Percentiles rank a stretch among this genome's conserved stretches.
These are phyloP conservation scores for Australoheros facetus DNA, from an alignment of 2,797 vertebrate species.

Conservation along the genomic window DNA sequence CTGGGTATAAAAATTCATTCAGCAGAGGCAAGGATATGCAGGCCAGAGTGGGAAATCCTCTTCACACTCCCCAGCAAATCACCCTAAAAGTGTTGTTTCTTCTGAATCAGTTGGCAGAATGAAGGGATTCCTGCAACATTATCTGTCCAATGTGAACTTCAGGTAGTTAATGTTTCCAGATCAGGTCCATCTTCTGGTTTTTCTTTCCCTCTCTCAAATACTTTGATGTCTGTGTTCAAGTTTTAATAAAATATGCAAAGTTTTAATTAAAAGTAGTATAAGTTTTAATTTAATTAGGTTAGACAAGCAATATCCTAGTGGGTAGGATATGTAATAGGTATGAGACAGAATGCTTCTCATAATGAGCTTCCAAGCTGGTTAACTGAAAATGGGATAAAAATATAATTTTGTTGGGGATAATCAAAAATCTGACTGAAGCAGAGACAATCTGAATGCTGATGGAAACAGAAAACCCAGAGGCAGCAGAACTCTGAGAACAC, in stretches of 20 bases:
- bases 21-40: not conserved
- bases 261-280: not conserved
- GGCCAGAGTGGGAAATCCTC: not conserved
- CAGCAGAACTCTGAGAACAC: constrained; percentile 4
- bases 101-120: not conserved
- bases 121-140: not conserved
- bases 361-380: not conserved
- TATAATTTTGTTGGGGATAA: not conserved
- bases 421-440: not conserved
- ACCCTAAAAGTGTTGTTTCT: not conserved
- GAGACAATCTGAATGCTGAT: not conserved
- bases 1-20: not conserved
- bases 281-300: too few species aligned
- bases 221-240: not conserved
- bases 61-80: not conserved
- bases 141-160: not conserved
- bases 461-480: not conserved
- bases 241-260: not conserved
- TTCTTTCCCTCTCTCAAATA: not conserved
- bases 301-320: not conserved
- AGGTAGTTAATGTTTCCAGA: not conserved
- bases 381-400: not conserved
- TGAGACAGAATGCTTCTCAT: not conserved
- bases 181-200: not conserved
- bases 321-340: not conserved